phyloP scores from a whole-genome alignment of 64 coral and sea anemone species.

The Hydrozoanthus tunicans region DNA sequence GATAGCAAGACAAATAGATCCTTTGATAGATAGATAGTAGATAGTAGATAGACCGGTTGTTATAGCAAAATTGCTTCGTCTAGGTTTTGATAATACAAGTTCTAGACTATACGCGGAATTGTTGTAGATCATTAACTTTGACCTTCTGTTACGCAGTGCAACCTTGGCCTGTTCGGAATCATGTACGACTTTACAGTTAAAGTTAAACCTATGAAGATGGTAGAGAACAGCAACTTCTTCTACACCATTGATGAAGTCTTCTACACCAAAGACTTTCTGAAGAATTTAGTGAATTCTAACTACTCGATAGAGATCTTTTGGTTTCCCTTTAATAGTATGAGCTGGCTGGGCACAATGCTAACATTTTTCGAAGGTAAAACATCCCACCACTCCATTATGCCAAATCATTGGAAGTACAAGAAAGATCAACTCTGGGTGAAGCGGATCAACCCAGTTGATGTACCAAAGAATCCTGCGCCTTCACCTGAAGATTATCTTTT shows the following conservation, averaged over 20 bases:
- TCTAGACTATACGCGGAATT: no score
- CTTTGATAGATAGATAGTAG: no score
- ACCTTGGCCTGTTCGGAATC: slow-evolving; percentile 41
- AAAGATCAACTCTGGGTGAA: slow-evolving; percentile 46
- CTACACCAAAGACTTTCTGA: slow-evolving; percentile 22
- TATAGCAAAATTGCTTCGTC: no score
- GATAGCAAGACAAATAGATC: no score
- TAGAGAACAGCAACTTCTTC: not conserved
- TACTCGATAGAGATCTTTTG: slow-evolving; percentile 44
- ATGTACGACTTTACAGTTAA: slow-evolving; percentile 51
- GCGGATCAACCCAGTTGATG: slow-evolving; percentile 15
- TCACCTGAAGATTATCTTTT: slow-evolving; percentile 39
- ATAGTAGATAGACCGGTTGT: no score
- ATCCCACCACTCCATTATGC: not conserved
- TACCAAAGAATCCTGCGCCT: slow-evolving; percentile 15
- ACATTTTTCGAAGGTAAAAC: slow-evolving; percentile 13
- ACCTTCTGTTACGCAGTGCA: not conserved
- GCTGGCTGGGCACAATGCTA: slow-evolving; percentile 10
- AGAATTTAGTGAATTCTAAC: not conserved
- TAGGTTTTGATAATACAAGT: no score
- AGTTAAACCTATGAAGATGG: slow-evolving; percentile 48
- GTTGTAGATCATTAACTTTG: no score
- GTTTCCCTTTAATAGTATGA: slow-evolving; percentile 53
- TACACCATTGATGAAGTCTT: slow-evolving; percentile 20
- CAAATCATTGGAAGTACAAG: slow-evolving; percentile 25